Percentiles rank a stretch among this genome's conserved stretches.
phyloP scores from a whole-genome alignment of 1,140 invertebrate genomes.

The Trichoplusia ni region DNA sequence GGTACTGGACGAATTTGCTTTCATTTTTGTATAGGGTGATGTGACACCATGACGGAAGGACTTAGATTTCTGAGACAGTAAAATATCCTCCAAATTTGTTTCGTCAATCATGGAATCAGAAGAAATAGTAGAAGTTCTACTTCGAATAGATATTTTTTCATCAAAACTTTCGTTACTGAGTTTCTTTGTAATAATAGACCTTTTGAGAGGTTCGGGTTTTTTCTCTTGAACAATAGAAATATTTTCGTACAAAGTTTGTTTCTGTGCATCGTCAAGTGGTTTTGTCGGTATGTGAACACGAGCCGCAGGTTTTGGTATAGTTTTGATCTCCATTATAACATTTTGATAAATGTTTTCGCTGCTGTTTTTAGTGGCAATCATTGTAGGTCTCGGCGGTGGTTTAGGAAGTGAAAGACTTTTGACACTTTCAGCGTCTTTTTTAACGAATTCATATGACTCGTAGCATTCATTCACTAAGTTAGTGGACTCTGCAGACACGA shows the following conservation, averaged over 20 bases:
- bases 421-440: conserved; percentile 29
- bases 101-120: conserved; percentile 75
- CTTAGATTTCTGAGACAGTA: conserved; percentile 71
- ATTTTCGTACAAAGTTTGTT: conserved; percentile 65
- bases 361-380: conserved; percentile 21
- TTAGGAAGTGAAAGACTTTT: conserved; percentile 45
- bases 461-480: conserved; percentile 72
- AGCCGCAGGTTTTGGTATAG: conserved; percentile 60
- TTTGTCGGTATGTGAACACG: conserved; percentile 64
- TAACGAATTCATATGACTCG: conserved; percentile 67
- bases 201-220: conserved; percentile 57
- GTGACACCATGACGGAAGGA: conserved; percentile 63
- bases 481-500: conserved; percentile 56
- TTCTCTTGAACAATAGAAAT: conserved; percentile 49
- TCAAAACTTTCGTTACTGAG: conserved; percentile 30
- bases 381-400: conserved; percentile 59
- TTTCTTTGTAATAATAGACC: conserved; percentile 40
- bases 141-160: conserved; percentile 44
- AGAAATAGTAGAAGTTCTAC: conserved; percentile 66
- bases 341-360: conserved; percentile 68
- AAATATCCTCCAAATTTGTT: conserved; percentile 74
- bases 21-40: conserved; percentile 37
- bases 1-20: conserved; percentile 52
- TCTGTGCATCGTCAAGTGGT: conserved; percentile 43
- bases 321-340: conserved; percentile 50